Base-by-base conservation (phyloP, 2,888 invertebrate species). In the Pimpla rufipes region DNA sequence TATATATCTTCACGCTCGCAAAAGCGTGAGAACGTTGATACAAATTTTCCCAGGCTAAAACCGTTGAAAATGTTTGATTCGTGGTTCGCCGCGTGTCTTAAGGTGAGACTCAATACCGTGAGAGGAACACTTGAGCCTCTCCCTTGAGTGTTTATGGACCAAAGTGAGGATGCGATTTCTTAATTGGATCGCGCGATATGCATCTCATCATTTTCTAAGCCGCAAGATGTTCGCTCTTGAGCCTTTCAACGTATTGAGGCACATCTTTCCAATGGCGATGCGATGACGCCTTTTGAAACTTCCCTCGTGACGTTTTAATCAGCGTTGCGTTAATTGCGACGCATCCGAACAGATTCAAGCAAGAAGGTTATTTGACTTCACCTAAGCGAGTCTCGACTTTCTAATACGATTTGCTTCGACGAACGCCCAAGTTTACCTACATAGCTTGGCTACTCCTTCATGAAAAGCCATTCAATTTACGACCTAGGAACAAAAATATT, bases 111-210 rank as follows among this genome's bases (percentile, higher is more conserved):
- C 10, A 21, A 52, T 18, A 21, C 52, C 10, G 21, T 8, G 21
- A 52, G 21, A 18, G 52, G 18, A 18, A 10, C 18, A 18, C 52
- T 18, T 21, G 21, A 21, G 21, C 18, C 52, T 21, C 55, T 11
- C 5, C 13, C 10, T 57, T 10, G 23, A 79, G 79, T 76, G 50
- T 79, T 83, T 73, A 73, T 47, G 68, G 76, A 71, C 62, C 59
- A 73, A 62, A 62, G 57, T 45, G 71, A 55, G 23, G 64, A 75
- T 55, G 47, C 29, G 18, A 45, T 79, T 71, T 59, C 47, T 76
- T 79, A 83, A 79, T 79, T 79, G 75, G 47, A 59, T 68, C 66
- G 66, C 4, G 13, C 4, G 23, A 66, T 66, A n/a, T 45, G 13
- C 42, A 42, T 66, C 42, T 42, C 21, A 66, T 66, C 42, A 23